Evolutionary conservation across 1,140 invertebrate species (phyloP).

Genomic region (Halesus radiatus): DNA sequence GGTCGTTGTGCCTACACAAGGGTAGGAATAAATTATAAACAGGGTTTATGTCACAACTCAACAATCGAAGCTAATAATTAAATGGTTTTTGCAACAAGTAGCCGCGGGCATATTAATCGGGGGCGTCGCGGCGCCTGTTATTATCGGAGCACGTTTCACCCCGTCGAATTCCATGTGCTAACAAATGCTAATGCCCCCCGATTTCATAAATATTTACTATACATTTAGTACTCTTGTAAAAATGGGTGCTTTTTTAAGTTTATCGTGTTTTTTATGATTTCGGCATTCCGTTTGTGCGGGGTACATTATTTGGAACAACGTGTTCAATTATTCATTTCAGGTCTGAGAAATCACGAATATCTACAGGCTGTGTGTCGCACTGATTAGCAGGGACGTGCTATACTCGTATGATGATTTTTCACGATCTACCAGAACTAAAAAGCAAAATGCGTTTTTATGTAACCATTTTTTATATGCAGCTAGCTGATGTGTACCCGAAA

Average conservation of each 20-base stretch:
- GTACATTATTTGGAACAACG: background rate
- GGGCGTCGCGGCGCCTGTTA: too few species aligned
- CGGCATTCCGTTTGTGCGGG: background rate
- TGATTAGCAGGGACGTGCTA: background rate
- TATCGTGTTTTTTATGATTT: conserved; percentile 6
- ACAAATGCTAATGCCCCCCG: background rate
- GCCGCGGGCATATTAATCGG: background rate
- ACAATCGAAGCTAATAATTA: too few species aligned
- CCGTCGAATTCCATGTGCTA: conserved; percentile 1
- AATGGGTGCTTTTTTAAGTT: background rate
- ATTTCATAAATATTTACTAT: background rate
- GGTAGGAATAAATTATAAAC: too few species aligned
- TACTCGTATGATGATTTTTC: too few species aligned
- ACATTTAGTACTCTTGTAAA: background rate
- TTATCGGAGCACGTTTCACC: background rate
- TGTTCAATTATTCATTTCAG: conserved; percentile 24
- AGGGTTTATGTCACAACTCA: too few species aligned
- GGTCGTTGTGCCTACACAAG: too few species aligned
- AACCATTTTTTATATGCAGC: too few species aligned
- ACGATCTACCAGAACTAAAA: too few species aligned
- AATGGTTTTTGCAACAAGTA: conserved; percentile 15
- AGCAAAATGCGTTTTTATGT: too few species aligned
- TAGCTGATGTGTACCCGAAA: too few species aligned
- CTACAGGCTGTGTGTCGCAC: background rate
- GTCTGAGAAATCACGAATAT: conserved; percentile 26